phyloP scores from a whole-genome alignment of 2,888 invertebrate genomes.

The Rutpela maculata region DNA sequence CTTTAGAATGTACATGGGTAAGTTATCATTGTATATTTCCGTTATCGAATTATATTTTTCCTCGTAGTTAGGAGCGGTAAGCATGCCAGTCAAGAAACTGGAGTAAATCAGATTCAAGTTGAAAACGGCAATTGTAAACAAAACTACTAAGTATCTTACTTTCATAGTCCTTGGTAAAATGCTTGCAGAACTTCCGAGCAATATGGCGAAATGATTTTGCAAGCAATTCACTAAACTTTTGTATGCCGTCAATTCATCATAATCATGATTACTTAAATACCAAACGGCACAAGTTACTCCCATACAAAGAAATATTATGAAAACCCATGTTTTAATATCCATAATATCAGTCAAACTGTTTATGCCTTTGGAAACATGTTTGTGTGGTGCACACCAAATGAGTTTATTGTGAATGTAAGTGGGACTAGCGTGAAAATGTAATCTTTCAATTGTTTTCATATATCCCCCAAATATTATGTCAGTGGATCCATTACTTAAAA shows the following conservation, averaged over 20 bases:
- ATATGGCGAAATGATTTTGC: background rate
- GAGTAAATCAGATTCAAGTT: constrained; percentile 2
- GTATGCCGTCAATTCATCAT: background rate
- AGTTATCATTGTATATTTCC: background rate
- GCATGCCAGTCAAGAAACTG: background rate
- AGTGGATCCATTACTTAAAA: background rate
- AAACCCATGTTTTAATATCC: background rate
- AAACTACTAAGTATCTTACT: background rate
- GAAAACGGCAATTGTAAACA: background rate
- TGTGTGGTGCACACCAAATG: constrained; percentile 4
- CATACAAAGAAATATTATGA: background rate
- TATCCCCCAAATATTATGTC: constrained; percentile 14
- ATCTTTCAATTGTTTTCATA: background rate
- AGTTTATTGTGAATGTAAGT: background rate
- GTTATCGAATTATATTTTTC: background rate
- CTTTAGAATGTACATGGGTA: background rate
- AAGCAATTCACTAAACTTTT: background rate
- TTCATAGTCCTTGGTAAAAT: background rate
- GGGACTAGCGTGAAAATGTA: background rate
- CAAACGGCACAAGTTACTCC: background rate
- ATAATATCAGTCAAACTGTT: background rate
- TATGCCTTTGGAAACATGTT: background rate
- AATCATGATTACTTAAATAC: background rate
- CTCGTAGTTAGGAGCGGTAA: background rate
- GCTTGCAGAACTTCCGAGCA: background rate